phyloP scores from a whole-genome alignment of 2,797 vertebrate species.

The Ptychobarbus kaznakovi region DNA sequence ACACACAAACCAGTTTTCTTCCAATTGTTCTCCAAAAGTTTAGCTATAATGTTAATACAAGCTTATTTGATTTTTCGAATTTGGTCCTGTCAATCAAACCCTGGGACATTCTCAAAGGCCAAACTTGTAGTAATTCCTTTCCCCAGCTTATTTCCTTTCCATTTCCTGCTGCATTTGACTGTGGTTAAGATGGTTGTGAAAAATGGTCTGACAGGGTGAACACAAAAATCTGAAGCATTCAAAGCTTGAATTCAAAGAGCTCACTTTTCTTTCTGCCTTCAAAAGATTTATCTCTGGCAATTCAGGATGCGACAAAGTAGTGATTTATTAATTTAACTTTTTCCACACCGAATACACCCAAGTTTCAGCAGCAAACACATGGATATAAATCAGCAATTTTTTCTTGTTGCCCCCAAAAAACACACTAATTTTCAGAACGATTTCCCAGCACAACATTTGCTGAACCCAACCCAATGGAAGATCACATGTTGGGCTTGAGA shows the following conservation, averaged over 20 bases:
- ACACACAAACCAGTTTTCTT: not conserved
- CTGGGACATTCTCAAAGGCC: not conserved
- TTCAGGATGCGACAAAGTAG: slow-evolving; percentile 41
- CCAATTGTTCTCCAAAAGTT: not conserved
- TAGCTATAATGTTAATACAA: not conserved
- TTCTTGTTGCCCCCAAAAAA: slow-evolving; percentile 33
- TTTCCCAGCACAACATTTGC: slow-evolving; percentile 26
- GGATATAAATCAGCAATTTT: slow-evolving; percentile 3
- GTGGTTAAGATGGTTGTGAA: not conserved
- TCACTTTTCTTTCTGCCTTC: slow-evolving; percentile 21
- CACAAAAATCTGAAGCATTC: slow-evolving; percentile 42
- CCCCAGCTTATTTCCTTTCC: not conserved
- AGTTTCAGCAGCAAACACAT: not conserved
- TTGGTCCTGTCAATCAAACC: not conserved
- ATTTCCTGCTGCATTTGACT: slow-evolving; percentile 10
- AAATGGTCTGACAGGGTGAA: slow-evolving; percentile 12
- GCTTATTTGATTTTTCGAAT: not conserved
- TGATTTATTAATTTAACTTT: slow-evolving; percentile 54
- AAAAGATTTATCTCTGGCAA: no score
- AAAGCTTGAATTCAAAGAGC: slow-evolving; percentile 39
- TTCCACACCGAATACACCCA: slow-evolving; percentile 21
- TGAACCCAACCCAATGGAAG: not conserved
- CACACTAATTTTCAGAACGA: slow-evolving; percentile 27
- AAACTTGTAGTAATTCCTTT: no score
- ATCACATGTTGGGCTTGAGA: slow-evolving; percentile 38